Base-by-base conservation (phyloP, 2,797 vertebrate species). In the Anas bernieri region DNA sequence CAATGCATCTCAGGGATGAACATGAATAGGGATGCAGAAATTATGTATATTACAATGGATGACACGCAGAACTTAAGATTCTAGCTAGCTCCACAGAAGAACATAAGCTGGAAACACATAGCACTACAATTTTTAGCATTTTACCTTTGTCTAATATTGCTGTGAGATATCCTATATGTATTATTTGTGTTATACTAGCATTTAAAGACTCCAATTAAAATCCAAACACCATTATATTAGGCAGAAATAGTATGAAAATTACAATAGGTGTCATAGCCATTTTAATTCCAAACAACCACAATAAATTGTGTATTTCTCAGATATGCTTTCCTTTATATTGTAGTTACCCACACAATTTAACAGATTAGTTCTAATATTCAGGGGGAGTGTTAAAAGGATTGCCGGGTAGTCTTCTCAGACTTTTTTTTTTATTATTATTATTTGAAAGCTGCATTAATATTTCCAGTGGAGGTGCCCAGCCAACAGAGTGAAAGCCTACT, bases 1-100 rank as follows among this genome's bases (percentile, higher is more conserved):
- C 96, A 95, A 93, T 78, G 88, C 78, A 83, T 80, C 86, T 90
- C 28, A 4, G 77, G 83, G 95, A 88, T 92, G 93, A 80, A 84
- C 90, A 91, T 89, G 95, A 96, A 94, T 35, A 92, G 90, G 94
- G 94, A 92, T 9, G 10, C 88, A 95, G 94, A 80, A 95, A 95
- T 96, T 58, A 84, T 77, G 92, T 74, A 74, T 87, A 91, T 31
- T 77, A 89, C 90, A 94, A 66, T 50, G 90, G 95, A 78, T 92
- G 90, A 90, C 84, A 90, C 4, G 15, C 62, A 56, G 66, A 92
- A 77, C 83, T 94, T 48, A 66, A 82, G 83, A 79, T 67, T 88
- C 90, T 11, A 21, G 90, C 92, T 54, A 17, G 28, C 75, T 80
- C 81, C 86, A 25, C 17, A 6, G 78, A 93, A 41, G 67, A 89